Evolutionary conservation across 2,113 vertebrate genomes (phyloP).

Genomic region (Dunckerocampus dactyliophorus): DNA sequence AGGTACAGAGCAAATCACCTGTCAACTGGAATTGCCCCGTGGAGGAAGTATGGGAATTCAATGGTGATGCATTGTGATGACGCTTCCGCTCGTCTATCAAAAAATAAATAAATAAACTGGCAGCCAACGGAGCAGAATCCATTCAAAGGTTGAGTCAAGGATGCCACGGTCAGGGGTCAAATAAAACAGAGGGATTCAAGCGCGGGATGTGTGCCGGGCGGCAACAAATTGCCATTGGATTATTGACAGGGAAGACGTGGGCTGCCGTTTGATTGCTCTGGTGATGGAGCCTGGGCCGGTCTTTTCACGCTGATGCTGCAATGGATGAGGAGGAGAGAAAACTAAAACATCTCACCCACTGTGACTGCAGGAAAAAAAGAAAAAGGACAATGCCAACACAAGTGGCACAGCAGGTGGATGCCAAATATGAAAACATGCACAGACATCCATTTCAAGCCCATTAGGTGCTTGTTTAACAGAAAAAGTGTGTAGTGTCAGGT

Average conservation of each 20-base stretch:
- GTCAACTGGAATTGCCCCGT: conserved; percentile 38
- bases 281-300: conserved; percentile 19
- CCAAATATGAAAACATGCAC: too few relatives aligned
- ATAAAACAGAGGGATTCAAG: conserved; percentile 32
- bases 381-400: too few relatives aligned
- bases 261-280: conserved; percentile 21
- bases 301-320: neutral
- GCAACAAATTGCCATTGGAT: conserved; percentile 41
- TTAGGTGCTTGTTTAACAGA: too few relatives aligned
- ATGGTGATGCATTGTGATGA: conserved; percentile 35
- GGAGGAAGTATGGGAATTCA: conserved; percentile 51
- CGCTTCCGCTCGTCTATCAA: conserved; percentile 37
- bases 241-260: conserved; percentile 36
- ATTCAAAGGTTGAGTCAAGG: conserved; percentile 55
- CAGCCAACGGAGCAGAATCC: conserved; percentile 45
- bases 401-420: too few relatives aligned
- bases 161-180: conserved; percentile 36
- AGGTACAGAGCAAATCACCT: conserved; percentile 32
- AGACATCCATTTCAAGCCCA: too few relatives aligned
- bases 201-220: conserved; percentile 3
- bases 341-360: too few relatives aligned
- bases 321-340: neutral
- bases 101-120: conserved; percentile 33
- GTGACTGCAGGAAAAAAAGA: too few relatives aligned
- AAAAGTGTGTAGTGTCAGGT: too few relatives aligned